These are phyloP conservation scores for Carterocephalus palaemon DNA, from an alignment of 2,888 invertebrate species.

Conservation along the genomic window DNA sequence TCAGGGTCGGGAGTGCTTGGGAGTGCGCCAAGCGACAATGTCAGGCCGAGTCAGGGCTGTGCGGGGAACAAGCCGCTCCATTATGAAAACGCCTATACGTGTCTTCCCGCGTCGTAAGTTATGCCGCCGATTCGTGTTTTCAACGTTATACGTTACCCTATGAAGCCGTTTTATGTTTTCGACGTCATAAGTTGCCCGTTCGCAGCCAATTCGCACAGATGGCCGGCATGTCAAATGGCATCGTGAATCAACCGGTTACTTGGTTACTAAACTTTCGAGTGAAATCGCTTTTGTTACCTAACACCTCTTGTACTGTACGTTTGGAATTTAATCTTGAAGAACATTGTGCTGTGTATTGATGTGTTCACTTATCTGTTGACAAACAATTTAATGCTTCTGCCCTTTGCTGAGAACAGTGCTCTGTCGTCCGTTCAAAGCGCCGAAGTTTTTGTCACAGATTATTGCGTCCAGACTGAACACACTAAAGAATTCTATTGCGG, in stretches of 20 bases:
- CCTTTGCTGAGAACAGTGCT: no score
- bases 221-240: slow-evolving; percentile 18
- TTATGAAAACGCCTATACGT: slow-evolving; percentile 26
- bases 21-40: slow-evolving; percentile 24
- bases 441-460: no score
- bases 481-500: no score
- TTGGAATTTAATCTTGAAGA: neutral
- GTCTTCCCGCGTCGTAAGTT: slow-evolving; percentile 22
- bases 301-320: slow-evolving; percentile 1
- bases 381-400: no score
- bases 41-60: slow-evolving; percentile 22
- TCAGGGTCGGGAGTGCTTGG: slow-evolving; percentile 42
- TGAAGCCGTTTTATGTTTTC: slow-evolving; percentile 18
- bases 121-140: slow-evolving; percentile 18
- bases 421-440: no score
- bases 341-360: no score
- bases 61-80: slow-evolving; percentile 21
- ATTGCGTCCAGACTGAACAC: no score
- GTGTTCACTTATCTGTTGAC: no score
- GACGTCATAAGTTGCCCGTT: slow-evolving; percentile 16
- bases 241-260: slow-evolving; percentile 23
- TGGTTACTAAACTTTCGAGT: slow-evolving; percentile 16
- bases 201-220: slow-evolving; percentile 24
- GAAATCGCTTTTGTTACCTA: slow-evolving; percentile 20
- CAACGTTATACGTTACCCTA: slow-evolving; percentile 21